Evolutionary conservation across 2,797 vertebrate genomes (phyloP).

Genomic region (Nannoperca obscura): DNA sequence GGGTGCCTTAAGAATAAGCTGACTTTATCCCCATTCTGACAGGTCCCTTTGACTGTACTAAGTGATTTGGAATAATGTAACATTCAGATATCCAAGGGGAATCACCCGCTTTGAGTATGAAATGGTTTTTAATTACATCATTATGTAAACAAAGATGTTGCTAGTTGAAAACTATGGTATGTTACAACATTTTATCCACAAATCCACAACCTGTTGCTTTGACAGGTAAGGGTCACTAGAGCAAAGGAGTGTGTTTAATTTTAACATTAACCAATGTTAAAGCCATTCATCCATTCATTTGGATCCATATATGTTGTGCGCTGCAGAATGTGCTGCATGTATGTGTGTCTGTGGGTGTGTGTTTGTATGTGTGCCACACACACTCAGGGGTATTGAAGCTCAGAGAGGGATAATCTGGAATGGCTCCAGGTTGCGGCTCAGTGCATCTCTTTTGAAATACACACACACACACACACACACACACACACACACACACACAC

Average conservation of each 20-base stretch:
- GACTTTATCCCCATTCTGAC: constrained; percentile 73
- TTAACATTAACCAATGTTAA: constrained; percentile 15
- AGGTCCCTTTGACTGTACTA: constrained; percentile 66
- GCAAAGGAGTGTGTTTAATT: background rate
- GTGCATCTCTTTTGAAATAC: constrained; percentile 52
- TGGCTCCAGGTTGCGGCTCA: constrained; percentile 60
- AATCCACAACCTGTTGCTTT: background rate
- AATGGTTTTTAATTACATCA: background rate
- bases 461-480: constrained; percentile 12
- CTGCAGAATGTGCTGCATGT: constrained; percentile 17
- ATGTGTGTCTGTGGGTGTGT: constrained; percentile 30
- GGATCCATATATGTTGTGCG: constrained; percentile 25
- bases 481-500: constrained; percentile 14
- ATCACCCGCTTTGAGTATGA: constrained; percentile 28
- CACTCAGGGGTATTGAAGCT: constrained; percentile 50
- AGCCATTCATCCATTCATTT: constrained; percentile 34
- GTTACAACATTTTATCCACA: background rate
- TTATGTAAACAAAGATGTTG: background rate
- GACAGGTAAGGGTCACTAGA: background rate
- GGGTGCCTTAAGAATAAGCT: constrained; percentile 77
- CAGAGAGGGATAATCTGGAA: constrained; percentile 65
- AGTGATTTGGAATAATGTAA: constrained; percentile 66
- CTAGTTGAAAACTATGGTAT: background rate
- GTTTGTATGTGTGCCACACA: constrained; percentile 17
- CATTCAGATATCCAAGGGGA: constrained; percentile 52